phyloP scores from a whole-genome alignment of 2,888 invertebrate genomes.

The Saturnia japonica region DNA sequence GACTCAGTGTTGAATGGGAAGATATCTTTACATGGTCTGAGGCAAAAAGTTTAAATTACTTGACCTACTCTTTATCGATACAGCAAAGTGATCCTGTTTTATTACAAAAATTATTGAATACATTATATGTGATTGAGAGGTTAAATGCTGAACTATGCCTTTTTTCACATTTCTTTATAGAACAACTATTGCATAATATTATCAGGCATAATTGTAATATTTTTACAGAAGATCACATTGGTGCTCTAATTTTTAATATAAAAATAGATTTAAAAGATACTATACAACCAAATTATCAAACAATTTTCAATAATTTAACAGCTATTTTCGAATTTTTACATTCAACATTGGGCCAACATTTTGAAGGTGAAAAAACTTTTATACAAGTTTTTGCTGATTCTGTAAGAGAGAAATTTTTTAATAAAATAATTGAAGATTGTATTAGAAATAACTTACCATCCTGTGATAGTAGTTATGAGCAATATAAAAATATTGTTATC shows the following conservation, averaged over 20 bases:
- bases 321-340: constrained; percentile 75
- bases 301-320: constrained; percentile 71
- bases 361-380: constrained; percentile 65
- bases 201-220: constrained; percentile 73
- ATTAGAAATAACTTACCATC: constrained; percentile 68
- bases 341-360: constrained; percentile 66
- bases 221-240: constrained; percentile 68
- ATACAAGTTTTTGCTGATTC: constrained; percentile 69
- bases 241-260: constrained; percentile 70
- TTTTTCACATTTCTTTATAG: constrained; percentile 73
- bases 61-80: constrained; percentile 66
- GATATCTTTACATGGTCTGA: constrained; percentile 71
- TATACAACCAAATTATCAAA: constrained; percentile 65
- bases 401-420: constrained; percentile 66
- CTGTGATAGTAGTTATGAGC: constrained; percentile 65
- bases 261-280: constrained; percentile 62
- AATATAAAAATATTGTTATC: constrained; percentile 66
- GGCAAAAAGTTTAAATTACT: constrained; percentile 56
- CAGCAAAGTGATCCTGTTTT: constrained; percentile 68
- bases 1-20: constrained; percentile 73
- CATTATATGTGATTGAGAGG: constrained; percentile 63
- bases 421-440: constrained; percentile 72
- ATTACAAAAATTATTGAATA: constrained; percentile 66
- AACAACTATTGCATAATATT: constrained; percentile 65
- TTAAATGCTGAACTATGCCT: constrained; percentile 67